Evolutionary conservation across 1,140 invertebrate genomes (phyloP).

Genomic region (Rhopalosiphum maidis): DNA sequence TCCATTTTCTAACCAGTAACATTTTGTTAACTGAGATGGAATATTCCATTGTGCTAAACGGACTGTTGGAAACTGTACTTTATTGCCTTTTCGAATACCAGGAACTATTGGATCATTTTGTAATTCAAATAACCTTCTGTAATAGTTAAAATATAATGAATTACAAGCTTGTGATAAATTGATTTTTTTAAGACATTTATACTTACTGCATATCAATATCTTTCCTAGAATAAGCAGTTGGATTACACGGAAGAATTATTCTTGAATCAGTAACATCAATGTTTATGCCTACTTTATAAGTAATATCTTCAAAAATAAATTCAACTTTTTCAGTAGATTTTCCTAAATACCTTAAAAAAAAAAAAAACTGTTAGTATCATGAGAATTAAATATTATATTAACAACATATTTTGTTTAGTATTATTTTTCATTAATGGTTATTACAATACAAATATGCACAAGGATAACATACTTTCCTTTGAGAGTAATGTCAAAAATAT

Average conservation of each 20-base stretch:
- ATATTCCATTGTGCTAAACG: background rate
- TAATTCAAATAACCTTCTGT: slow-evolving; percentile 36
- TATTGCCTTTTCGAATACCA: background rate
- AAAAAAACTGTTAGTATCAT: background rate
- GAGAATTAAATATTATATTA: background rate
- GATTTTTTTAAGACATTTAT: background rate
- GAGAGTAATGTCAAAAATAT: slow-evolving; percentile 37
- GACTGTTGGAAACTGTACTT: background rate
- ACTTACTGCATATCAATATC: slow-evolving; percentile 45
- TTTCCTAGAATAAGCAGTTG: background rate
- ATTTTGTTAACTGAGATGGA: background rate
- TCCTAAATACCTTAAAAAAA: slow-evolving; percentile 35
- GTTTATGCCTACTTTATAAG: slow-evolving; percentile 46
- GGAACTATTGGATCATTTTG: slow-evolving; percentile 39
- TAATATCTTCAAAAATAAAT: slow-evolving; percentile 43
- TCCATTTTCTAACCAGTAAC: background rate
- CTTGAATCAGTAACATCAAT: slow-evolving; percentile 48
- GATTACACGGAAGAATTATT: background rate
- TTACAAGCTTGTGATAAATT: background rate
- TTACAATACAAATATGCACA: background rate
- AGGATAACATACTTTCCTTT: slow-evolving; percentile 42
- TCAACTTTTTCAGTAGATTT: slow-evolving; percentile 45
- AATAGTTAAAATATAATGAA: background rate
- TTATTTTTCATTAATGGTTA: background rate
- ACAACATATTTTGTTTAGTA: background rate